Evolutionary conservation across 2,888 invertebrate genomes (phyloP).

Genomic region (Sinotaia quadrata): DNA sequence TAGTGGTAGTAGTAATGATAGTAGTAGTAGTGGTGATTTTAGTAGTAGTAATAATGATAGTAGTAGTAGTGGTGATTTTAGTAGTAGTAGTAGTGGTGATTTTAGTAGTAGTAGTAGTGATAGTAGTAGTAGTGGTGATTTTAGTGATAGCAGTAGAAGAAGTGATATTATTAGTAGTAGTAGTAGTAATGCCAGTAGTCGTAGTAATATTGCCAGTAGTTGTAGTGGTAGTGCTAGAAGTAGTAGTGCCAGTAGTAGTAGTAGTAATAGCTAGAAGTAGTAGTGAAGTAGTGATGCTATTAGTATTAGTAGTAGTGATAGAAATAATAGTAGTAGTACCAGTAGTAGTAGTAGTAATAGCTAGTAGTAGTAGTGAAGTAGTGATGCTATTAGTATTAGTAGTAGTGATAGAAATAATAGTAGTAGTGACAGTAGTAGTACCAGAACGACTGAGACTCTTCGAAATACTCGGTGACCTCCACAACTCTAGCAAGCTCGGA

Average conservation of each 20-base stretch:
- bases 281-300: slow-evolving; percentile 12
- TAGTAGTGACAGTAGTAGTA: neutral
- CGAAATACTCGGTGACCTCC: no score
- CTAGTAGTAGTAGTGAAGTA: neutral
- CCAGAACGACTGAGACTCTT: no score
- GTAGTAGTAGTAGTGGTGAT: no score
- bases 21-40: slow-evolving; percentile 19
- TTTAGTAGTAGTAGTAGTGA: no score
- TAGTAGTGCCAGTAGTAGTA: slow-evolving; percentile 20
- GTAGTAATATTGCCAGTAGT: slow-evolving; percentile 21
- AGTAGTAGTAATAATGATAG: no score
- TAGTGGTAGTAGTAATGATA: neutral
- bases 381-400: neutral
- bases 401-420: neutral
- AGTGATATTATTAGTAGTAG: slow-evolving; percentile 17
- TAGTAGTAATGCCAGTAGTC: slow-evolving; percentile 4
- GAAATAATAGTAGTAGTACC: slow-evolving; percentile 20
- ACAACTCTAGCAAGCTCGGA: no score
- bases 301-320: slow-evolving; percentile 18
- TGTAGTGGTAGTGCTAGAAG: slow-evolving; percentile 11
- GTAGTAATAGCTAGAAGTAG: slow-evolving; percentile 11
- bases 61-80: no score
- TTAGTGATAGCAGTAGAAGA: slow-evolving; percentile 14
- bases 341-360: slow-evolving; percentile 21
- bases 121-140: slow-evolving; percentile 9